These are phyloP conservation scores for Nymphalis c-album DNA, from an alignment of 2,888 invertebrate genomes.

Conservation along the genomic window DNA sequence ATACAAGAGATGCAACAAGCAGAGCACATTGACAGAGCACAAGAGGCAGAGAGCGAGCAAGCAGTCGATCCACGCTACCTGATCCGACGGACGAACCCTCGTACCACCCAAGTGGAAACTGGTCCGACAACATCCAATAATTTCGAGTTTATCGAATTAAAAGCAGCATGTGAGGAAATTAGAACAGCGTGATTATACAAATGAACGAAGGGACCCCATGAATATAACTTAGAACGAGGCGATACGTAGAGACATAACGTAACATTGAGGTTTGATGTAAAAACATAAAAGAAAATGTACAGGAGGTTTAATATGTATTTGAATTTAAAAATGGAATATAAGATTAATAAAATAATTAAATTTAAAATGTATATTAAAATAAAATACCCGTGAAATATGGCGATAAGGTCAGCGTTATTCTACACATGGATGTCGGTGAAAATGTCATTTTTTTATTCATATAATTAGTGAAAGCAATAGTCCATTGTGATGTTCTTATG, in stretches of 20 bases:
- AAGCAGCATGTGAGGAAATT: constrained; percentile 79
- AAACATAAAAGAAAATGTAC: not conserved
- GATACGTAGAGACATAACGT: constrained; percentile 4
- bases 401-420: constrained; percentile 65
- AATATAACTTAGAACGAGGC: constrained; percentile 12
- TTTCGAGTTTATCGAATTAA: constrained; percentile 58
- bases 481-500: constrained; percentile 61
- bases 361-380: constrained; percentile 47
- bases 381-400: constrained; percentile 74
- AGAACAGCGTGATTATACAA: constrained; percentile 62
- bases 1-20: constrained; percentile 84
- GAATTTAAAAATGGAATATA: not conserved
- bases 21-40: constrained; percentile 84
- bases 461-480: constrained; percentile 65
- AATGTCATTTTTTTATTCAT: constrained; percentile 76
- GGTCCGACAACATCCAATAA: constrained; percentile 53
- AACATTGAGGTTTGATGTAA: constrained; percentile 18
- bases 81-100: constrained; percentile 86
- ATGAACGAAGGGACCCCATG: constrained; percentile 28
- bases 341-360: not conserved
- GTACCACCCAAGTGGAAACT: constrained; percentile 79
- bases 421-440: constrained; percentile 73
- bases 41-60: constrained; percentile 85
- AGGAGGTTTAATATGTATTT: not conserved
- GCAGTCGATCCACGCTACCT: constrained; percentile 90